These are phyloP conservation scores for Acrocephalus kingi DNA, from an alignment of 2,113 vertebrate genomes.

Conservation along the genomic window DNA sequence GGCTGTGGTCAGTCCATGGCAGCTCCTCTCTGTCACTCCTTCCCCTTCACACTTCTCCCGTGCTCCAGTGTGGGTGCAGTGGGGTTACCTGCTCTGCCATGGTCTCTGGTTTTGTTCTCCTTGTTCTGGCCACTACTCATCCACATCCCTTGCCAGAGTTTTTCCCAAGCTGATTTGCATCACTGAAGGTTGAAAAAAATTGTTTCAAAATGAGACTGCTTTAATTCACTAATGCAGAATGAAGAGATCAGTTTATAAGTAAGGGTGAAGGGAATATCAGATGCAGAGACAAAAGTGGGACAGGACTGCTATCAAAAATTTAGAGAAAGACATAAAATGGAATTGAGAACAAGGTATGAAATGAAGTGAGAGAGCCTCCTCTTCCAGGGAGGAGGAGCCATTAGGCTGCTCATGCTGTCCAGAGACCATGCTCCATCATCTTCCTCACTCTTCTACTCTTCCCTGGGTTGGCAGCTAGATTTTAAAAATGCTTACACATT, in stretches of 20 bases:
- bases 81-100: no score
- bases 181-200: not conserved
- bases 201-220: not conserved
- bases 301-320: not conserved
- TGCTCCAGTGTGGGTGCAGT: accelerated
- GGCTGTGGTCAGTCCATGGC: not conserved
- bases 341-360: not conserved
- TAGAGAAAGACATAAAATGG: accelerated
- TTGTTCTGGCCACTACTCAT: not conserved
- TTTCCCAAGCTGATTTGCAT: not conserved
- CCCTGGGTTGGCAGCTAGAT: not conserved
- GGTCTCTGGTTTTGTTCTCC: not conserved
- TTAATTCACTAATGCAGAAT: not conserved
- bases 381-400: not conserved
- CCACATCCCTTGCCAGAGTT: not conserved
- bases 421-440: not conserved
- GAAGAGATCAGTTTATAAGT: not conserved
- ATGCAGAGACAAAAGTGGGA: not conserved
- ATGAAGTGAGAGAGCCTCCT: not conserved
- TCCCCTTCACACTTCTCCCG: not conserved
- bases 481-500: not conserved
- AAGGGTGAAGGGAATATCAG: not conserved
- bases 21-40: not conserved
- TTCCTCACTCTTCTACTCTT: not conserved
- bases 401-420: not conserved